phyloP scores from a whole-genome alignment of 1,140 invertebrate genomes.

The Rhagoletis zephyria region DNA sequence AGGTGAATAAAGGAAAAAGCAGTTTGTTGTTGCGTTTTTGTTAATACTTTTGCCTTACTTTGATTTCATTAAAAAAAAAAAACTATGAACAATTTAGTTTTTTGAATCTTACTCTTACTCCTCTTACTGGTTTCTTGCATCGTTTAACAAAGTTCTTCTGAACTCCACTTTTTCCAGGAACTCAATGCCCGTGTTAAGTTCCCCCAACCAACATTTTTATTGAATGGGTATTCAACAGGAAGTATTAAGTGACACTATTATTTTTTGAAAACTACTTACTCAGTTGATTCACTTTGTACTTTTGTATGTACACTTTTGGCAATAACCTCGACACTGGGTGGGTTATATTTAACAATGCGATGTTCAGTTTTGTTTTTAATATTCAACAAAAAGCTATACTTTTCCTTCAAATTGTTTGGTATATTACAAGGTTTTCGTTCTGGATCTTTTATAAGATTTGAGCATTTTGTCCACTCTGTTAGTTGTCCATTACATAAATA shows the following conservation, averaged over 20 bases:
- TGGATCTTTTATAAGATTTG: constrained; percentile 82
- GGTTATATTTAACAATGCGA: constrained; percentile 78
- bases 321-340: constrained; percentile 73
- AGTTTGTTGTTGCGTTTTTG: too few species aligned
- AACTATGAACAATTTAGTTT: too few species aligned
- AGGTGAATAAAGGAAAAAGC: too few species aligned
- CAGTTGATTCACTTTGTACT: constrained; percentile 76
- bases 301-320: constrained; percentile 73
- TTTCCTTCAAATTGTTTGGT: constrained; percentile 79
- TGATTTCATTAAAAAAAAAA: too few species aligned
- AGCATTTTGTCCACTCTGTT: constrained; percentile 93
- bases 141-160: too few species aligned
- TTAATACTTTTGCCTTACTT: too few species aligned
- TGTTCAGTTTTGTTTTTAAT: constrained; percentile 80
- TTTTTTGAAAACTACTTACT: constrained; percentile 61
- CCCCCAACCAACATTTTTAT: too few species aligned
- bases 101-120: too few species aligned
- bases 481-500: constrained; percentile 87
- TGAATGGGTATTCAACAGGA: too few species aligned
- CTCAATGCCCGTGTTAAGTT: too few species aligned
- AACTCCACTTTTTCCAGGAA: too few species aligned
- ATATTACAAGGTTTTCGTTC: constrained; percentile 83
- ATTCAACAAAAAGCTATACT: constrained; percentile 78
- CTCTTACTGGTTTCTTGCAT: too few species aligned
- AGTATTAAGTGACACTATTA: background rate